These are phyloP conservation scores for Ursus arctos DNA, from an alignment of 2,113 vertebrate species.

Conservation along the genomic window DNA sequence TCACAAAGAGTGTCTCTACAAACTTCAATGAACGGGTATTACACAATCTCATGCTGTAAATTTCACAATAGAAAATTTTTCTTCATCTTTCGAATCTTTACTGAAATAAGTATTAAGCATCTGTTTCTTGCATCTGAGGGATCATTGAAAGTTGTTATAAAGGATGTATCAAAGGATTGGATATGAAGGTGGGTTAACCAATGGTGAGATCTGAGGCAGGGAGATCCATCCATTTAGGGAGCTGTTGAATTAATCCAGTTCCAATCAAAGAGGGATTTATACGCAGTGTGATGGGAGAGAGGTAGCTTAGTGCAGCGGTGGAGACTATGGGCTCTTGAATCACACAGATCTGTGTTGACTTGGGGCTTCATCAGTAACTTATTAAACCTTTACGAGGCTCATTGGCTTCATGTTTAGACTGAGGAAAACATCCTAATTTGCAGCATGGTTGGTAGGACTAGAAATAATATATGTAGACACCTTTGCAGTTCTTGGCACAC, in stretches of 20 bases:
- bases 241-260: not conserved
- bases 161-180: not conserved
- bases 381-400: not conserved
- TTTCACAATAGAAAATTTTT: not conserved
- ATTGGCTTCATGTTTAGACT: not conserved
- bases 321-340: not conserved
- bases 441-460: not conserved
- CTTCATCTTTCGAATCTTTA: not conserved
- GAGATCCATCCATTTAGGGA: not conserved
- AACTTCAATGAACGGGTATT: not conserved
- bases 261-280: not conserved
- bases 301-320: not conserved
- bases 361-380: not conserved
- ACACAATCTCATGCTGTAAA: not conserved
- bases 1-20: not conserved
- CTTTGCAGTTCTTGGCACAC: not conserved
- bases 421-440: not conserved
- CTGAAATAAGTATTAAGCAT: not conserved
- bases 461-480: not conserved
- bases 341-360: not conserved
- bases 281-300: not conserved
- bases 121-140: not conserved
- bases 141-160: not conserved
- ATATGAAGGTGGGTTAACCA: not conserved
- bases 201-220: not conserved